phyloP scores from a whole-genome alignment of 1,140 invertebrate species.

The Psilanteris sp. region DNA sequence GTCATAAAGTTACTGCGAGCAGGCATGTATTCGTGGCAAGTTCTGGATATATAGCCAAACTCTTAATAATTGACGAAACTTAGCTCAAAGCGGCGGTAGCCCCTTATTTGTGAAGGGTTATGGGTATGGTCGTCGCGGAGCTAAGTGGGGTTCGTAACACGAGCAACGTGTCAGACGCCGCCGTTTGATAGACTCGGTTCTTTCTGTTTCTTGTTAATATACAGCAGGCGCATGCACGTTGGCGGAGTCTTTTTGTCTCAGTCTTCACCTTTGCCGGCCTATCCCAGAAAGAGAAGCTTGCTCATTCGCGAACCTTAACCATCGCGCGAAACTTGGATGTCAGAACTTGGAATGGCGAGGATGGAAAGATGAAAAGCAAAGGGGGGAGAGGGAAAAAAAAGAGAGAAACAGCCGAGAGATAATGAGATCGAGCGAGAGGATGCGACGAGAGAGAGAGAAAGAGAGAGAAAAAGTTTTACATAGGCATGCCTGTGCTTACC shows the following conservation, averaged over 20 bases:
- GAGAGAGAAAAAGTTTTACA: not conserved
- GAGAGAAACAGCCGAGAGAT: no score
- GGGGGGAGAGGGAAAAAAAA: slow-evolving; percentile 12
- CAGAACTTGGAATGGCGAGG: slow-evolving; percentile 68
- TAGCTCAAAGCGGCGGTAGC: slow-evolving; percentile 51
- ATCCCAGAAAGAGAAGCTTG: slow-evolving; percentile 38
- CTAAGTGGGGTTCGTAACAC: slow-evolving; percentile 22
- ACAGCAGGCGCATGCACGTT: slow-evolving; percentile 14
- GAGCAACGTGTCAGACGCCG: slow-evolving; percentile 48
- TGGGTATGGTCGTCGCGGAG: slow-evolving; percentile 21
- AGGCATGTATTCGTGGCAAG: slow-evolving; percentile 33
- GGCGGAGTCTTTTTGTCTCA: slow-evolving; percentile 16
- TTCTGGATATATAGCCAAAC: slow-evolving; percentile 32
- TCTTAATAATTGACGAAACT: slow-evolving; percentile 60
- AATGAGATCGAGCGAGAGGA: not conserved
- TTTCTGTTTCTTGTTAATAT: slow-evolving; percentile 33
- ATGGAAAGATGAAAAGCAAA: slow-evolving; percentile 30
- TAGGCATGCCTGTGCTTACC: slow-evolving; percentile 53
- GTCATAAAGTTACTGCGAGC: slow-evolving; percentile 42
- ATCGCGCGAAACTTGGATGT: slow-evolving; percentile 70
- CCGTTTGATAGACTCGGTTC: slow-evolving; percentile 47
- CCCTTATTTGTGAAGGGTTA: slow-evolving; percentile 51
- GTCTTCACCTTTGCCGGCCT: slow-evolving; percentile 20
- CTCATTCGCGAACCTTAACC: slow-evolving; percentile 56
- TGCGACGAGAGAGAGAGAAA: slow-evolving; percentile 4